Conservation (phyloP, 2,113 vertebrate genomes). For the Poeciliopsis prolifica region DNA sequence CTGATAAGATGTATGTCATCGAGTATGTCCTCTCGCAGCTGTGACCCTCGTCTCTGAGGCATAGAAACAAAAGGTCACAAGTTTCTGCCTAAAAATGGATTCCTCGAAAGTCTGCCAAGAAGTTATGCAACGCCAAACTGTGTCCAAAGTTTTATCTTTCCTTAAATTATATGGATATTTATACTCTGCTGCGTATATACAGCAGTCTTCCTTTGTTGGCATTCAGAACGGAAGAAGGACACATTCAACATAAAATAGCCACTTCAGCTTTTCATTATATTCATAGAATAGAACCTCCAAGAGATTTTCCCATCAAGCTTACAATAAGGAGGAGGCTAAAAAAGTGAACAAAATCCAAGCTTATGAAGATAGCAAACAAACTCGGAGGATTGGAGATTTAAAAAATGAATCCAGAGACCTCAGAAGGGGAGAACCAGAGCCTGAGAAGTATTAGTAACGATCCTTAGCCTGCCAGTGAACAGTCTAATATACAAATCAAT, state of each 20-base stretch:
- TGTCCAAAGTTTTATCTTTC: slow-evolving; percentile 37
- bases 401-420: neutral
- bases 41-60: slow-evolving; percentile 25
- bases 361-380: neutral
- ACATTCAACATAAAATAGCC: slow-evolving; percentile 22
- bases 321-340: neutral
- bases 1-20: slow-evolving; percentile 12
- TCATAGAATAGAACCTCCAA: slow-evolving; percentile 23
- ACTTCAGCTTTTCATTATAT: slow-evolving; percentile 29
- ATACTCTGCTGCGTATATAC: slow-evolving; percentile 25
- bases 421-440: neutral
- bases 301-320: slow-evolving; percentile 9
- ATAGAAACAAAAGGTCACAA: slow-evolving; percentile 49
- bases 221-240: slow-evolving; percentile 8
- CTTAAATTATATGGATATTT: slow-evolving; percentile 47
- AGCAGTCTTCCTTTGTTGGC: slow-evolving; percentile 33
- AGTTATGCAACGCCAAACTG: slow-evolving; percentile 36
- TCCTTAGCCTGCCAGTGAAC: slow-evolving; percentile 1
- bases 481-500: slow-evolving; percentile 37
- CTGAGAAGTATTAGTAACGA: slow-evolving; percentile 17
- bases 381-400: neutral
- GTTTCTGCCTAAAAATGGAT: slow-evolving; percentile 41
- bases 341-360: slow-evolving; percentile 13
- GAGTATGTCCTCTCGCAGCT: slow-evolving; percentile 44
- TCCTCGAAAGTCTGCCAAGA: slow-evolving; percentile 37